A percentile compares a stretch with the other conserved stretches of the same genome.
phyloP scores from a whole-genome alignment of 2,888 invertebrate species.

The Caenorhabditis sp. region DNA sequence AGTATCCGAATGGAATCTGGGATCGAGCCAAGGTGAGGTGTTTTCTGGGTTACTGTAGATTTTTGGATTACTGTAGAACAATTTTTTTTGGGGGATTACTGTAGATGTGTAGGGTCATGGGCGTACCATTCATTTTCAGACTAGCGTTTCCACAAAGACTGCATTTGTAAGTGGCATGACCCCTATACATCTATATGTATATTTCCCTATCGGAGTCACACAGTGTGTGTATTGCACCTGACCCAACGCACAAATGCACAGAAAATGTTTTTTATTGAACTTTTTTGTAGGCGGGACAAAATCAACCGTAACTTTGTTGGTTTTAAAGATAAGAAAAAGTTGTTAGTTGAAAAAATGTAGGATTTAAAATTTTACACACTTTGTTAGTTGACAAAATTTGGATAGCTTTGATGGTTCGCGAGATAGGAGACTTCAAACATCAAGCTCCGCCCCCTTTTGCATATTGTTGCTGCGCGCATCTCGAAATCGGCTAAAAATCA shows the following conservation, averaged over 20 bases:
- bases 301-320: not conserved
- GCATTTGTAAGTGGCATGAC: slow-evolving; percentile 54
- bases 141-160: slow-evolving; percentile 42
- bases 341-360: not conserved
- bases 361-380: not conserved
- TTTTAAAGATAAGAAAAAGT: not conserved
- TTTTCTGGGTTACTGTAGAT: not conserved
- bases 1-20: slow-evolving; percentile 83
- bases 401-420: not conserved
- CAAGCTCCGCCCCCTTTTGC: too few relatives aligned
- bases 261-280: slow-evolving; percentile 32
- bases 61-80: not conserved
- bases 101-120: too few relatives aligned
- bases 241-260: slow-evolving; percentile 23
- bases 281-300: not conserved
- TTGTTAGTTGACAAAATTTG: not conserved
- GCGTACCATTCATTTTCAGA: slow-evolving; percentile 43
- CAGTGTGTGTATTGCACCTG: slow-evolving; percentile 26
- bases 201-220: not conserved
- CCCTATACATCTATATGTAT: slow-evolving; percentile 17
- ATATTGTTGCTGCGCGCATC: too few relatives aligned
- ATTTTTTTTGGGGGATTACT: not conserved
- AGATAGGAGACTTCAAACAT: not conserved
- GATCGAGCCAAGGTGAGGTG: slow-evolving; percentile 75
- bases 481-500: too few relatives aligned